Conservation (phyloP, 2,797 vertebrate genomes). For the Catostomus latipinnis region DNA sequence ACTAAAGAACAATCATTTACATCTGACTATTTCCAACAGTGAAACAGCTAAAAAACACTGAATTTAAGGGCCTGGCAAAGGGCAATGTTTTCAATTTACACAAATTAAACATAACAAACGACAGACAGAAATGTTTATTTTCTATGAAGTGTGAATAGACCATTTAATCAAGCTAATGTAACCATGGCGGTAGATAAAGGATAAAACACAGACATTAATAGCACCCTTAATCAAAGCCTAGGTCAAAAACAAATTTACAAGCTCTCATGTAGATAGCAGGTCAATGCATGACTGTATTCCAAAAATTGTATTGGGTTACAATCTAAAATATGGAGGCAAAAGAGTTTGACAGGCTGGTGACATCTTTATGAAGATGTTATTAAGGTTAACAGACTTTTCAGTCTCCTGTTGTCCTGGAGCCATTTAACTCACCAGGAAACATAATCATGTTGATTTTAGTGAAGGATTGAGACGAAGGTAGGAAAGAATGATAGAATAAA, state of each 20-base stretch:
- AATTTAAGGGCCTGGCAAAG: conserved; percentile 13
- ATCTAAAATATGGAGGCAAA: conserved; percentile 29
- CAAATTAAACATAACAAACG: conserved; percentile 1
- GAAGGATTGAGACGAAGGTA: conserved; percentile 1
- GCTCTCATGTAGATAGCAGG: conserved; percentile 4
- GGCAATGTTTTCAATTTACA: conserved; percentile 16
- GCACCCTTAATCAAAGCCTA: background rate
- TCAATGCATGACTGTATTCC: background rate
- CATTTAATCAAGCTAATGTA: background rate
- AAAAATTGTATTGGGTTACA: background rate
- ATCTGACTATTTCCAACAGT: conserved; percentile 48
- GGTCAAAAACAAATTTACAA: conserved; percentile 5
- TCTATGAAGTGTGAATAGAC: conserved; percentile 3
- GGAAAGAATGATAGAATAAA: conserved; percentile 35
- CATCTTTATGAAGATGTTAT: conserved; percentile 19
- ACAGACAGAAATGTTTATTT: conserved; percentile 23
- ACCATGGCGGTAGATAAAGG: background rate
- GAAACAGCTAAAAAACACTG: conserved; percentile 44
- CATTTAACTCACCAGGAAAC: conserved; percentile 26
- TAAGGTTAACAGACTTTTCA: conserved; percentile 20
- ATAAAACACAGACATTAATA: conserved; percentile 9
- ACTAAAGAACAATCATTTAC: conserved; percentile 65
- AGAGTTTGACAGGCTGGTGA: conserved; percentile 30
- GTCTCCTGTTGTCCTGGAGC: conserved; percentile 23
- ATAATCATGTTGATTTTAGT: conserved; percentile 35